phyloP scores from a whole-genome alignment of 2,113 vertebrate species.

The Telmatochromis sp. region DNA sequence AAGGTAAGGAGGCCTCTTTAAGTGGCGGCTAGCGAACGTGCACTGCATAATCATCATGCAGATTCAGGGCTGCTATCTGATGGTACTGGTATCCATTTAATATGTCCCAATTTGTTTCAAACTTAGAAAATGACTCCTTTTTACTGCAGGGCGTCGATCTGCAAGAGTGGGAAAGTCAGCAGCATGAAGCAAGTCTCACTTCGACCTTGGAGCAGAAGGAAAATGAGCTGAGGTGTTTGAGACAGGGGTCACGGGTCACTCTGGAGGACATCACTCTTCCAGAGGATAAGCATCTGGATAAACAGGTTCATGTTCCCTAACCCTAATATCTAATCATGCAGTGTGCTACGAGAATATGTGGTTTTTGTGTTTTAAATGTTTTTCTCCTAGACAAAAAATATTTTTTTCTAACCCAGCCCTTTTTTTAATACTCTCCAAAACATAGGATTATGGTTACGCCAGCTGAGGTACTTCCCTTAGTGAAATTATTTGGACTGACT shows the following conservation, averaged over 20 bases:
- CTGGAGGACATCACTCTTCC: background rate
- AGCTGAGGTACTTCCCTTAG: background rate
- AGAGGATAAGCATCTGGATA: background rate
- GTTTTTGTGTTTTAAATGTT: background rate
- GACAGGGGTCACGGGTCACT: background rate
- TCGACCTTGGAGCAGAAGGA: background rate
- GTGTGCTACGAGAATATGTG: background rate
- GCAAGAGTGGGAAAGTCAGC: background rate
- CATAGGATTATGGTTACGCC: background rate
- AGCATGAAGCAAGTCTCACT: background rate
- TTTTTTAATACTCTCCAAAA: background rate
- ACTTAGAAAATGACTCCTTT: background rate
- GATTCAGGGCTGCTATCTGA: background rate
- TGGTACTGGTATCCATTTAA: background rate
- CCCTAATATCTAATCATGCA: background rate
- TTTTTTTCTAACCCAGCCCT: background rate
- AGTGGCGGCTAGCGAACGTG: background rate
- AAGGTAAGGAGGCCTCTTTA: conserved; percentile 2
- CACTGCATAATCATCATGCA: background rate
- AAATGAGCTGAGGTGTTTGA: conserved; percentile 1
- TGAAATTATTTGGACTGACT: background rate
- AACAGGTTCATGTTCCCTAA: background rate
- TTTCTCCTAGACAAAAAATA: background rate
- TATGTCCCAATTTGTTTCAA: background rate
- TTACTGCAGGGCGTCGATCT: conserved; percentile 10